A percentile compares a stretch with the other conserved stretches of the same genome.
phyloP scores from a whole-genome alignment of 2,113 vertebrate species.

The Clarias gariepinus region DNA sequence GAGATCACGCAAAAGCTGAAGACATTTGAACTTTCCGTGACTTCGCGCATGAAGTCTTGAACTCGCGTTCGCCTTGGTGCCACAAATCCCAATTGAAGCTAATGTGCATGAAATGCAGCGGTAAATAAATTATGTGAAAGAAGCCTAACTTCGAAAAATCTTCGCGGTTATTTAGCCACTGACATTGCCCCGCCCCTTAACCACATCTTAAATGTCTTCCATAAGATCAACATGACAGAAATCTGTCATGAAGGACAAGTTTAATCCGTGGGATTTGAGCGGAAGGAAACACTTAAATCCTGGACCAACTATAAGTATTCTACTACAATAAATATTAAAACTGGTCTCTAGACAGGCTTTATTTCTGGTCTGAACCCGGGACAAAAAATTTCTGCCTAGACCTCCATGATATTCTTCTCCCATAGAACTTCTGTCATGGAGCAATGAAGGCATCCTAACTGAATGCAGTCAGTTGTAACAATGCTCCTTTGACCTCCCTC shows the following conservation, averaged over 20 bases:
- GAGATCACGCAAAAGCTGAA: conserved; percentile 7
- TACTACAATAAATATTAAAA: background rate
- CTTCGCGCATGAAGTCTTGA: background rate
- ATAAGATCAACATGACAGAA: conserved; percentile 14
- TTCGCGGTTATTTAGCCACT: background rate
- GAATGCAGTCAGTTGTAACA: background rate
- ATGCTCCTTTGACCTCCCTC: background rate
- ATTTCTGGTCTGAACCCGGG: background rate
- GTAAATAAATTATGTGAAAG: conserved; percentile 25
- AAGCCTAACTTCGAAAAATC: background rate
- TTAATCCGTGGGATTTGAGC: background rate
- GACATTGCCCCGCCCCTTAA: background rate
- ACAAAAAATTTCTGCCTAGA: background rate
- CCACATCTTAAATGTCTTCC: conserved; percentile 21
- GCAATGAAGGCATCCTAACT: conserved; percentile 40
- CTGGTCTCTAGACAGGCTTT: background rate
- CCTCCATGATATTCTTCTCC: background rate
- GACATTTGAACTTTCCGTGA: conserved; percentile 21
- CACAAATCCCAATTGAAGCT: conserved; percentile 23
- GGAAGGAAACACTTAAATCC: background rate
- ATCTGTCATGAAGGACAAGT: conserved; percentile 2
- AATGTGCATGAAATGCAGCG: conserved; percentile 20
- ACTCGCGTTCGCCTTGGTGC: conserved; percentile 7
- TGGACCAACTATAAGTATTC: background rate
- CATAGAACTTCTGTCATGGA: conserved; percentile 1